Evolutionary conservation across 2,797 vertebrate genomes (phyloP).

Genomic region (Vireo griseus): DNA sequence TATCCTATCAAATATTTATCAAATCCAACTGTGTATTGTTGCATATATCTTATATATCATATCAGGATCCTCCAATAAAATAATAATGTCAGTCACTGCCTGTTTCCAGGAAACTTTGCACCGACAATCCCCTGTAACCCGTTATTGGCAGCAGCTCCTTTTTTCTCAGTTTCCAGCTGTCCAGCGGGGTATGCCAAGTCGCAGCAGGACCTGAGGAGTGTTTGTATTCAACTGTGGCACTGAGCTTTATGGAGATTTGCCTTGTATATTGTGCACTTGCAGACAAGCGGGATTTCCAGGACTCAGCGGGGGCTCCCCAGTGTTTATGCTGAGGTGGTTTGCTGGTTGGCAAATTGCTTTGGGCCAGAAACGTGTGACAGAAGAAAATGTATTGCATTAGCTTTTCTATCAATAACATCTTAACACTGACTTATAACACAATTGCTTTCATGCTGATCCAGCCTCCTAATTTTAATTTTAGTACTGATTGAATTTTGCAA

Average conservation of each 20-base stretch:
- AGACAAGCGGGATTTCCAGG: conserved; percentile 85
- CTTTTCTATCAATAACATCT: conserved; percentile 64
- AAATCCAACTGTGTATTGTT: background rate
- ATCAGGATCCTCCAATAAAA: conserved; percentile 70
- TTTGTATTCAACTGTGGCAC: conserved; percentile 82
- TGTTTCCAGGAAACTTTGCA: conserved; percentile 77
- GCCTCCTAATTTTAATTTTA: conserved; percentile 61
- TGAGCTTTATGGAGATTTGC: conserved; percentile 75
- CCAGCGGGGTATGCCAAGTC: conserved; percentile 92
- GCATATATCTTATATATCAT: conserved; percentile 40
- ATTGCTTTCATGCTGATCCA: conserved; percentile 48
- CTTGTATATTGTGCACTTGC: conserved; percentile 80
- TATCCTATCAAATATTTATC: conserved; percentile 16
- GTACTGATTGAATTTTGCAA: conserved; percentile 35
- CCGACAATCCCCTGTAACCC: conserved; percentile 76
- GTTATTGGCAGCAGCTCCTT: conserved; percentile 83
- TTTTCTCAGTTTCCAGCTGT: conserved; percentile 91
- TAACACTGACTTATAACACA: conserved; percentile 52
- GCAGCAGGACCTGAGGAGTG: conserved; percentile 89
- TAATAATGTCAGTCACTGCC: conserved; percentile 59
- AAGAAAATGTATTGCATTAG: conserved; percentile 66
- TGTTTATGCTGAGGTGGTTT: conserved; percentile 86
- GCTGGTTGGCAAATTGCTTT: conserved; percentile 81
- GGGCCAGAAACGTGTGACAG: conserved; percentile 67
- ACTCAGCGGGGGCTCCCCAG: conserved; percentile 82